These are phyloP conservation scores for Hipposideros armiger DNA, from an alignment of 2,113 vertebrate species.

Conservation along the genomic window DNA sequence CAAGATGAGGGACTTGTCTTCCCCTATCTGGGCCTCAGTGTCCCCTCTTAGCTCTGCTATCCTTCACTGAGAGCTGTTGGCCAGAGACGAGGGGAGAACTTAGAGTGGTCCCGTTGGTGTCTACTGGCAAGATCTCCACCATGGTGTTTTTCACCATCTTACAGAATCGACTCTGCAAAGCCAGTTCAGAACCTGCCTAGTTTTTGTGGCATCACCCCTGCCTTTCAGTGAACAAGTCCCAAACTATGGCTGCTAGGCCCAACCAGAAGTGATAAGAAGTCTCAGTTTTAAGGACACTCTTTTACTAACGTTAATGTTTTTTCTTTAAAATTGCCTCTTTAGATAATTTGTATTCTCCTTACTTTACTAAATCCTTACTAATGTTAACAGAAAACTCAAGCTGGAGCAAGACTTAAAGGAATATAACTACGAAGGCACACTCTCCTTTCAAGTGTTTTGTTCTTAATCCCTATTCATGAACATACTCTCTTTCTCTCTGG, in stretches of 20 bases:
- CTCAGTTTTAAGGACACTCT: not conserved
- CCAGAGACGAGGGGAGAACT: not conserved
- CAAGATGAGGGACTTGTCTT: not conserved
- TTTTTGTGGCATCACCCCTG: not conserved
- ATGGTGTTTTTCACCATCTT: fast-evolving
- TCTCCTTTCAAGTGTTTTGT: not conserved
- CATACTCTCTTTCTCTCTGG: not conserved
- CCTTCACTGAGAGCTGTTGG: not conserved
- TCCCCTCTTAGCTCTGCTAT: not conserved
- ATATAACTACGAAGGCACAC: not conserved
- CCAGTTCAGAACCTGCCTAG: not conserved
- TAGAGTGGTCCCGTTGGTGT: not conserved
- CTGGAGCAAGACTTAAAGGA: conserved; percentile 20
- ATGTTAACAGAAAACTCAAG: conserved; percentile 8
- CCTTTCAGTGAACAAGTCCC: not conserved
- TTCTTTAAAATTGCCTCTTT: conserved; percentile 10
- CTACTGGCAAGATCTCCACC: not conserved
- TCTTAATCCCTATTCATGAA: not conserved
- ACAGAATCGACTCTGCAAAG: not conserved
- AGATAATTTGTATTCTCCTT: conserved; percentile 10
- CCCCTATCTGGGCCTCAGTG: not conserved
- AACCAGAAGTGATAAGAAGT: not conserved
- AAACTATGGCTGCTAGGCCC: not conserved
- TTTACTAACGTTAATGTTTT: not conserved
- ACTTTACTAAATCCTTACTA: not conserved